Base-by-base conservation (phyloP, 2,113 vertebrate genomes). In the Cercocebus atys region DNA sequence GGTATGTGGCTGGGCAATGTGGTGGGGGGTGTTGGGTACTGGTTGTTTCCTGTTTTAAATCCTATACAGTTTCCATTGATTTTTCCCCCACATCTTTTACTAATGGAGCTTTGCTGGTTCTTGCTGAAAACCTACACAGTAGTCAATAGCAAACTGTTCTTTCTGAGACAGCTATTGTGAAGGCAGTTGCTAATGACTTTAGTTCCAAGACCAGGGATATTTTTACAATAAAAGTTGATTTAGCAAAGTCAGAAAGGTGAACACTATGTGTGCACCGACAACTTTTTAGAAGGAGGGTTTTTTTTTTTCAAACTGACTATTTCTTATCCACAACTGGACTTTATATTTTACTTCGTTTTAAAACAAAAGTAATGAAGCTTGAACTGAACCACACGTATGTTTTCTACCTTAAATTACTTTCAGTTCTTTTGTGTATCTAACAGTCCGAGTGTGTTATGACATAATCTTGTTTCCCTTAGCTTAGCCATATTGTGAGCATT, bases 61-160 rank as follows among this genome's bases (percentile, higher is more conserved):
- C 80, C 35, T 80, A 38, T 47, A 70, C 64, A 89, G 55, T 94
- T 96, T 87, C 57, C 95, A 91, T 75, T 91, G 92, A 97, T 96
- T 40, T 68, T 79, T 4, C 52, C 27, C 86, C 61, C 80, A 14
- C 90, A 88, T 75, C 78, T 97, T 97, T 98, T 90, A 80, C 94
- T 98, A 97, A 97, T 70, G 79, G 96, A 97, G 75, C 82, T 98
- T 97, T 91, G 59, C 95, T 80, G 47, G 70, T 93, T 98, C 80
- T 66, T 96, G 82, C 64, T 97, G 93, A 96, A 98, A 98, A 97
- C 78, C 95, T 97, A 93, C 78, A 89, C 89, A 86, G 78, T n/a
- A 80, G 87, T 97, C 98, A 97, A 96, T 52, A 98, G 93, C 81
- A 97, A 97, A 97, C 98, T 88, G 93, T 85, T 97, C 90, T 97